Base-by-base conservation (phyloP, 2,888 invertebrate genomes). In the Timema cristinae region DNA sequence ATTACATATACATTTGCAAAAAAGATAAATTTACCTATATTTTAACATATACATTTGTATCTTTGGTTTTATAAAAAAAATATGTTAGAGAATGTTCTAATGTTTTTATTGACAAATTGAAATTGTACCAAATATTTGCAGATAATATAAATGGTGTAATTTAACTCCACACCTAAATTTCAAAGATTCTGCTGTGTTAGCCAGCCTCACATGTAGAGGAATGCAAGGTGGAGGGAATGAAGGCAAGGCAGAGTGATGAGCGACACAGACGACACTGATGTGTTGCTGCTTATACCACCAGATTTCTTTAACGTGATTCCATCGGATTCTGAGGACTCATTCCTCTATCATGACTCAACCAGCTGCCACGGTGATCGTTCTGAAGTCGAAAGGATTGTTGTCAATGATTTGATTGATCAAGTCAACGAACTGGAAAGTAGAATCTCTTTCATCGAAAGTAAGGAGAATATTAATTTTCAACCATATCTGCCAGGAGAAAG, bases 241-340 rank as follows among this genome's bases (percentile, higher is more conserved):
- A 16, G 48, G 51, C 63, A 70, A 16, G 66, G 50, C 48, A 15
- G 59, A 70, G 82, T 83, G 79, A 89, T 89, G 89, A 89, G 88
- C 83, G 90, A 90, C 79, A 87, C 89, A 74, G 93, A 93, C 86
- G 93, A 93, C 83, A 94, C 93, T 6, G 93, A 94, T 83, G 88
- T 92, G 79, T 85, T 94, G 75, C 82, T 94, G 77, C 82, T 91
- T 77, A 91, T 93, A 80, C 92, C 93, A 74, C 93, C 93, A 13
- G 88, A 92, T 81, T 89, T 91, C 78, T 91, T 89, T 79, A 80
- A 86, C 50, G 85, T 89, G n/a, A 83, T 86, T 76, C 79, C 81
- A n/a, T 85, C 85, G 69, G 77, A 77, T 68, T 73, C 75, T 50
- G 76, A 75, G n/a, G 87, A 86, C 49, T 47, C 32, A 11, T n/a